phyloP scores from a whole-genome alignment of 2,797 vertebrate genomes.

The Peromyscus nudipes region DNA sequence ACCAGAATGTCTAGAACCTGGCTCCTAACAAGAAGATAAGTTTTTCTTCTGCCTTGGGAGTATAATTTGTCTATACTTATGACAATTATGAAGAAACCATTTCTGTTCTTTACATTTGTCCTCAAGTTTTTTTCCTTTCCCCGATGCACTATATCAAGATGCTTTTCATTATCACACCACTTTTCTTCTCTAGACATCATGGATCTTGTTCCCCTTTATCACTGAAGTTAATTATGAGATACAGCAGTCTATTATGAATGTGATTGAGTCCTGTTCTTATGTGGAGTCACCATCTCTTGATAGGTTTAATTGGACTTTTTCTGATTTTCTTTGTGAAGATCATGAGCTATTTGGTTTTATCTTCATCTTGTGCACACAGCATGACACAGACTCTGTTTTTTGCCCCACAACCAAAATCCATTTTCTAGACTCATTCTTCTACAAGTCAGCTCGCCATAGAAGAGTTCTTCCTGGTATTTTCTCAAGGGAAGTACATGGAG shows the following conservation, averaged over 20 bases:
- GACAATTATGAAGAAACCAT: not conserved
- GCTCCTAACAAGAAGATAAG: not conserved
- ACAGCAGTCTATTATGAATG: too few species aligned
- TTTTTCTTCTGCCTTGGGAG: not conserved
- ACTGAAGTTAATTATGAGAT: too few species aligned
- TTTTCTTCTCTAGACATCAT: not conserved
- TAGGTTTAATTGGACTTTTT: too few species aligned
- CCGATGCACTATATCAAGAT: too few species aligned
- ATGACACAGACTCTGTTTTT: not conserved
- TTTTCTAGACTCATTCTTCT: not conserved
- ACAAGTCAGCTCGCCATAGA: not conserved
- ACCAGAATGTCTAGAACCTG: too few species aligned
- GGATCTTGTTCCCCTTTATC: too few species aligned
- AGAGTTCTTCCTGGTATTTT: not conserved
- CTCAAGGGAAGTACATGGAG: not conserved
- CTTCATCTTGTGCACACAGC: not conserved
- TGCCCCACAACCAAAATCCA: not conserved
- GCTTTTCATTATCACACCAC: fast-evolving
- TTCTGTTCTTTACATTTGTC: too few species aligned
- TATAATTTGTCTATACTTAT: not conserved
- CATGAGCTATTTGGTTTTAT: not conserved
- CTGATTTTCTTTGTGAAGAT: not conserved
- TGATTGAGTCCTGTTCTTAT: not conserved
- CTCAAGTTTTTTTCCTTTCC: not conserved
- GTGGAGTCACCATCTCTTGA: not conserved